Conservation (phyloP, 1,140 invertebrate genomes). For the Musca vetustissima region DNA sequence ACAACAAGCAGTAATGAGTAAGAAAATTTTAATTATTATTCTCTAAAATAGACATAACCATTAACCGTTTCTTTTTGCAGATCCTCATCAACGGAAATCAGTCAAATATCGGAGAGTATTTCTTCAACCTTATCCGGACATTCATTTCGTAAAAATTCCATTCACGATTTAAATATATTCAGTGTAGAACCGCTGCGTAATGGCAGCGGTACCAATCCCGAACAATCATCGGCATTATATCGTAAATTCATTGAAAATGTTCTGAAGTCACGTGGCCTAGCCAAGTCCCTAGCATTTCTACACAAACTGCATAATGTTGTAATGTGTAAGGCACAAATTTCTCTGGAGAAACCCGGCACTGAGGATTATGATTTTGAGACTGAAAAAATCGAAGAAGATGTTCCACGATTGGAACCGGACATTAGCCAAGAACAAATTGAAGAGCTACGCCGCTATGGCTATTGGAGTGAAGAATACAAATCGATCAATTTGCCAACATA, state of each 20-base stretch:
- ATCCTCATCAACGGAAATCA: constrained; percentile 50
- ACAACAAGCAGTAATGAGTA: constrained; percentile 52
- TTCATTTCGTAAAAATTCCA: constrained; percentile 42
- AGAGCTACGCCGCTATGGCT: constrained; percentile 63
- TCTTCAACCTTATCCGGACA: constrained; percentile 13
- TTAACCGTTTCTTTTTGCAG: constrained; percentile 28
- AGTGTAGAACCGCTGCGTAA: constrained; percentile 47
- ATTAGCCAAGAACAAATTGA: constrained; percentile 49
- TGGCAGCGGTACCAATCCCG: constrained; percentile 41
- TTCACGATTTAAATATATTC: constrained; percentile 53
- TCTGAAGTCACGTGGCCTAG: constrained; percentile 80
- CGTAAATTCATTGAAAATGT: constrained; percentile 83
- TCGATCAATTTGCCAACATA: constrained; percentile 81
- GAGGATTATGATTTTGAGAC: constrained; percentile 47
- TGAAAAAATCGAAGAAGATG: constrained; percentile 55
- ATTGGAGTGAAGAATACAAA: constrained; percentile 75
- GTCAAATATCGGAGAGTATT: constrained; percentile 38
- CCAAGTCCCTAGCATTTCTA: constrained; percentile 75
- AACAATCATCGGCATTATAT: constrained; percentile 45
- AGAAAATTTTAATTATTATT: constrained; percentile 24
- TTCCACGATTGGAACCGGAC: constrained; percentile 49
- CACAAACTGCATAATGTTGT: constrained; percentile 69
- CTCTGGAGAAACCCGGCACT: constrained; percentile 62
- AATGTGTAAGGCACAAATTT: constrained; percentile 68
- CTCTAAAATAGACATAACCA: too few relatives aligned